phyloP scores from a whole-genome alignment of 1,140 invertebrate species.

The Adelges cooleyi region DNA sequence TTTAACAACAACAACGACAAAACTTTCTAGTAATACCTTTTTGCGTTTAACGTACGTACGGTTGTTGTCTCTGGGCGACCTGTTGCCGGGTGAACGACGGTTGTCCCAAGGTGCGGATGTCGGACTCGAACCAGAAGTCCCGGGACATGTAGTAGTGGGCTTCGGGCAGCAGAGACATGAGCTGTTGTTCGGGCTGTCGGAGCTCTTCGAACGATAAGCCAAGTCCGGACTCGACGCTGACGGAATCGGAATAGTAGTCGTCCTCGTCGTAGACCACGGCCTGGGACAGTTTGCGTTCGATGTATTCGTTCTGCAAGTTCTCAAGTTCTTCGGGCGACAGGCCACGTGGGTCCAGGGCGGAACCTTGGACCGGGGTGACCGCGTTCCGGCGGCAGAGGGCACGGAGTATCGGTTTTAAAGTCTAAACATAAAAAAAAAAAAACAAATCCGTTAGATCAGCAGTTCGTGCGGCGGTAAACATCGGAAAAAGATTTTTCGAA shows the following conservation, averaged over 20 bases:
- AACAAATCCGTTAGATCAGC: constrained; percentile 1
- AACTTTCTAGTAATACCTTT: no score
- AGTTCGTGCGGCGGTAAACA: background rate
- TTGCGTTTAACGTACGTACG: background rate
- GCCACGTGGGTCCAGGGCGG: background rate
- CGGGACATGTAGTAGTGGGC: constrained; percentile 14
- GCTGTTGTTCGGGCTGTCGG: background rate
- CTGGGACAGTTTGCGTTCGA: constrained; percentile 8
- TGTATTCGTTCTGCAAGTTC: constrained; percentile 18
- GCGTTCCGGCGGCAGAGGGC: constrained; percentile 3
- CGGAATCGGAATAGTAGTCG: constrained; percentile 13
- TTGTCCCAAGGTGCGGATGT: background rate
- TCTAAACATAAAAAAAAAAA: background rate
- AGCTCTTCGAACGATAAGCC: constrained; percentile 19
- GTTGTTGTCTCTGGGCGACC: background rate
- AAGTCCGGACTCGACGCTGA: constrained; percentile 12
- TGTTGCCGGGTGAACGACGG: constrained; percentile 17
- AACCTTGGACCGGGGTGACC: constrained; percentile 1
- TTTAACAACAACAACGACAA: no score
- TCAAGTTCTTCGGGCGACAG: constrained; percentile 11
- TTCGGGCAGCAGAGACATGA: constrained; percentile 2
- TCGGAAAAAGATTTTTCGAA: no score
- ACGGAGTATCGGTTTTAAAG: constrained; percentile 13
- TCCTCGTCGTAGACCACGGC: constrained; percentile 16
- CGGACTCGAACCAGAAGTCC: constrained; percentile 22